Conservation (phyloP, 2,113 vertebrate species). For the Colius striatus region DNA sequence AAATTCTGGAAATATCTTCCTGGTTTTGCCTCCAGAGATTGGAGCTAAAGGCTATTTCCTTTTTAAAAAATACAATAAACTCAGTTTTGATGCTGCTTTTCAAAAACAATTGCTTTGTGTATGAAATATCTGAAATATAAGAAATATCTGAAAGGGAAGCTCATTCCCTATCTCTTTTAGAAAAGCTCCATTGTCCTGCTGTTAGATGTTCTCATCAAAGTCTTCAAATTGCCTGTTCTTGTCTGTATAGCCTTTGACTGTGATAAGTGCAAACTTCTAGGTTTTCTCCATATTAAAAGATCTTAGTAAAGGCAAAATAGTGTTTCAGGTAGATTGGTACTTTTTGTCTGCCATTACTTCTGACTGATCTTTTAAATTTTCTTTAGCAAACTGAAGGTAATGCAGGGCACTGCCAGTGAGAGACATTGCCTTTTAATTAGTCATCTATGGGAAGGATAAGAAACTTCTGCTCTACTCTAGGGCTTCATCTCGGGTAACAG, state of each 20-base stretch:
- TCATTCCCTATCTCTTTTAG: neutral
- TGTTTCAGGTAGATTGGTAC: neutral
- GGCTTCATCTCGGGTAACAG: neutral
- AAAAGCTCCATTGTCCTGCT: neutral
- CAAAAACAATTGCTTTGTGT: neutral
- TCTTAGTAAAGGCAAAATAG: neutral
- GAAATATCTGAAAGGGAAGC: neutral
- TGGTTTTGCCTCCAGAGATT: neutral
- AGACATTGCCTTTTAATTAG: neutral
- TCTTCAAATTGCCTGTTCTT: neutral
- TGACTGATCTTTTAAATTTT: neutral
- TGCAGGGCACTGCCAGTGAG: no score
- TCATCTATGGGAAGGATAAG: neutral
- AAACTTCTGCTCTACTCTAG: neutral
- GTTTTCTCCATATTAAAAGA: neutral
- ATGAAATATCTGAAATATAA: neutral
- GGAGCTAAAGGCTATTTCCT: neutral
- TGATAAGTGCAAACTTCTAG: neutral
- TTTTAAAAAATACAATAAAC: neutral
- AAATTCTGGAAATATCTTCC: neutral
- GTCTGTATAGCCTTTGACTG: neutral
- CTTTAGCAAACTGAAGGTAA: neutral
- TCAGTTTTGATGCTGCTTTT: neutral
- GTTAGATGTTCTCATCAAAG: neutral
- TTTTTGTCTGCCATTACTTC: neutral